Percentiles rank a stretch among this genome's conserved stretches.
Evolutionary conservation across 2,113 vertebrate species (phyloP).

Genomic region (Haplotaxodon microlepis): DNA sequence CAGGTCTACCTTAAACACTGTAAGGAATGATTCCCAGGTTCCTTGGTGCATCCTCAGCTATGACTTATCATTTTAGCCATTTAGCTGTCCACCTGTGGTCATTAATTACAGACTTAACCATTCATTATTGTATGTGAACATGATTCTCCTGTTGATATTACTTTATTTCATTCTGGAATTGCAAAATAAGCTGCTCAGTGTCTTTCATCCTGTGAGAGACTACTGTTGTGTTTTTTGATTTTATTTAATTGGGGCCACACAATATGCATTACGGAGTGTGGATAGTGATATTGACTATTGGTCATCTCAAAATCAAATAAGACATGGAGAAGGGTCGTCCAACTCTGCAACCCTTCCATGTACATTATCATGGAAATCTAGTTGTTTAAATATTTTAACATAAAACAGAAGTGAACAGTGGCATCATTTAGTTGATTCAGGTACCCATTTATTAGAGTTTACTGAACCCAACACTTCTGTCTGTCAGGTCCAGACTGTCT

Average conservation of each 20-base stretch:
- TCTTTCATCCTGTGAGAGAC: background rate
- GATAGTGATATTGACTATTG: background rate
- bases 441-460: rapidly evolving
- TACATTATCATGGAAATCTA: background rate
- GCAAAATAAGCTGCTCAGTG: background rate
- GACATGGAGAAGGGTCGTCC: background rate
- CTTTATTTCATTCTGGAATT: background rate
- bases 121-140: background rate
- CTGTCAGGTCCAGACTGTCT: slow-evolving; percentile 75
- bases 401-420: background rate
- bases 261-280: background rate
- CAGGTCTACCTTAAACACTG: background rate
- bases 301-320: background rate
- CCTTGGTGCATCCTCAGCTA: background rate
- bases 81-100: background rate
- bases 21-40: background rate
- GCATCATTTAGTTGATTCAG: rapidly evolving
- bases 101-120: background rate
- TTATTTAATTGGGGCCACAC: background rate
- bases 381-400: background rate
- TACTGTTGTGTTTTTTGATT: background rate
- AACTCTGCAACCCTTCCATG: background rate
- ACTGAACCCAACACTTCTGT: background rate
- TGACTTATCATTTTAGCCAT: background rate
- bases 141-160: background rate